phyloP scores from a whole-genome alignment of 1,140 invertebrate genomes.

The Drosophila bocqueti region DNA sequence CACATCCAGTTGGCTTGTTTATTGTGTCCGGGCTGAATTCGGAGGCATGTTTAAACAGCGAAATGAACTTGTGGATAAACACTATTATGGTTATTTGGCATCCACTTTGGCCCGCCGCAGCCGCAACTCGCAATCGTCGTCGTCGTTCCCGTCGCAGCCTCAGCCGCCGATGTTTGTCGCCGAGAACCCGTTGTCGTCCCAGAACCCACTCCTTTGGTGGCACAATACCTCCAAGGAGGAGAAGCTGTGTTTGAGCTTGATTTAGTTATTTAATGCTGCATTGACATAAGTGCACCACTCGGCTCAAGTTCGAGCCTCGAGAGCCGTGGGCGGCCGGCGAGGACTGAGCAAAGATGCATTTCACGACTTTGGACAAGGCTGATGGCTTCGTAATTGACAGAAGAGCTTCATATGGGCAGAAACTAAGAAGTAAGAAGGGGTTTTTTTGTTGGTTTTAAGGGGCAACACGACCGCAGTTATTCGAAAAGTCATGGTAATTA shows the following conservation, averaged over 20 bases:
- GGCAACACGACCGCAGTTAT: not conserved
- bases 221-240: conserved; percentile 43
- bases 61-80: conserved; percentile 84
- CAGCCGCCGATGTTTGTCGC: conserved; percentile 41
- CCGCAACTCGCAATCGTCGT: conserved; percentile 26
- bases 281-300: conserved; percentile 64
- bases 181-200: conserved; percentile 1
- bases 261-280: conserved; percentile 80
- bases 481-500: not conserved
- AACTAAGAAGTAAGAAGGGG: not conserved
- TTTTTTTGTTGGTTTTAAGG: not conserved
- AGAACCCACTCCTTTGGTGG: conserved; percentile 20
- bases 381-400: conserved; percentile 30
- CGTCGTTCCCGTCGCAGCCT: conserved; percentile 8
- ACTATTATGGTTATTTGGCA: conserved; percentile 83
- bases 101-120: conserved; percentile 69
- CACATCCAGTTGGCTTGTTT: conserved; percentile 68
- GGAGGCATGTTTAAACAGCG: conserved; percentile 83
- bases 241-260: conserved; percentile 64
- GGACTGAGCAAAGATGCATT: conserved; percentile 28
- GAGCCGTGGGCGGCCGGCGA: conserved; percentile 29
- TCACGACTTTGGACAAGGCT: conserved; percentile 25
- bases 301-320: conserved; percentile 22
- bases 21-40: conserved; percentile 80
- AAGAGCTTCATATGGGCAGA: conserved; percentile 12